phyloP scores from a whole-genome alignment of 2,888 invertebrate species.

The Lasioglossum zephyrum region DNA sequence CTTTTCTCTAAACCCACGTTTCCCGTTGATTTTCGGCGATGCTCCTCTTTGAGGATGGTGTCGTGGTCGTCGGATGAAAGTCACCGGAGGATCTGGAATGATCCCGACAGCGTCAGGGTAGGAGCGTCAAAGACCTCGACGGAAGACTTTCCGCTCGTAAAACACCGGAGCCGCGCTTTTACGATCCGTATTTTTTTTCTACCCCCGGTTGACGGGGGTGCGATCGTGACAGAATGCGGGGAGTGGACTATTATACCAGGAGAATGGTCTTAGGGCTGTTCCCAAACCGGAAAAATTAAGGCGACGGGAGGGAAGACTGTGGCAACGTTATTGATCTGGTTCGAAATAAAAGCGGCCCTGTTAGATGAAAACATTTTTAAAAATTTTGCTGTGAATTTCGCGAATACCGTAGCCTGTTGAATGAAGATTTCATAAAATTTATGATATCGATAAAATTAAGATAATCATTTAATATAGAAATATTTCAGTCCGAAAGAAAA shows the following conservation, averaged over 20 bases:
- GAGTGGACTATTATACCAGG: background rate
- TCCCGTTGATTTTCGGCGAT: conserved; percentile 11
- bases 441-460: no score
- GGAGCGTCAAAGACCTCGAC: conserved; percentile 49
- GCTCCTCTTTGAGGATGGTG: background rate
- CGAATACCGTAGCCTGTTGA: background rate
- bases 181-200: conserved; percentile 22
- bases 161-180: conserved; percentile 42
- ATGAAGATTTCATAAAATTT: background rate
- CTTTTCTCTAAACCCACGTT: background rate
- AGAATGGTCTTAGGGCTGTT: conserved; percentile 6
- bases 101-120: background rate
- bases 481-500: no score
- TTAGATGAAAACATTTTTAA: background rate
- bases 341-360: background rate
- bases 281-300: conserved; percentile 17
- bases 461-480: no score
- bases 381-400: background rate
- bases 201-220: background rate
- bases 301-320: background rate
- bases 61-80: conserved; percentile 28
- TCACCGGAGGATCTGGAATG: conserved; percentile 21
- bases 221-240: conserved; percentile 8
- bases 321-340: conserved; percentile 12
- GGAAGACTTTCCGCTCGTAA: conserved; percentile 53